Conservation (phyloP, 1,140 invertebrate species). For the Araneus ventricosus region DNA sequence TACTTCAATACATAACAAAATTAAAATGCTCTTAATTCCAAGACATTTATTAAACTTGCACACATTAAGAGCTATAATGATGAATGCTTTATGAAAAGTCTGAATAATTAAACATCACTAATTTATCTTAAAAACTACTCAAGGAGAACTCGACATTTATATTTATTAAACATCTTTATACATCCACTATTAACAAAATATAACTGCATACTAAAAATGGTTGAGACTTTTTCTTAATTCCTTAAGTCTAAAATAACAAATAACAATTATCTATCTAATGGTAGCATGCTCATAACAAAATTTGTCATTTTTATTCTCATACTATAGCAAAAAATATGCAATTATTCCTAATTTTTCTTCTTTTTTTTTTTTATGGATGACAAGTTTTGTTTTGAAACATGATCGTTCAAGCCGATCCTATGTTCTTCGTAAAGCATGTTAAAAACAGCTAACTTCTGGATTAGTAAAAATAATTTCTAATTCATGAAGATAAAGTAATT, state of each 20-base stretch:
- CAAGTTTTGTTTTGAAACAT: conserved; percentile 4
- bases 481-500: neutral
- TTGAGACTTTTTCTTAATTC: neutral
- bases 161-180: conserved; percentile 8
- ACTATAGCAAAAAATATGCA: conserved; percentile 12
- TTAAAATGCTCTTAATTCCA: neutral
- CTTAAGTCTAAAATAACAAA: neutral
- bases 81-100: conserved; percentile 7
- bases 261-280: neutral
- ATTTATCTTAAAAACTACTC: conserved; percentile 21
- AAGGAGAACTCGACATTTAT: neutral
- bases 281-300: neutral
- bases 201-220: conserved; percentile 20
- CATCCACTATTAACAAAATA: conserved; percentile 27
- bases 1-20: no score
- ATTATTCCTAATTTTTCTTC: neutral
- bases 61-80: neutral
- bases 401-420: neutral
- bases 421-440: neutral
- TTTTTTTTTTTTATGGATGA: neutral
- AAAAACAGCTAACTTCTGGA: conserved; percentile 2
- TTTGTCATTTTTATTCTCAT: neutral
- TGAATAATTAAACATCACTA: conserved; percentile 11
- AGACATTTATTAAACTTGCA: neutral
- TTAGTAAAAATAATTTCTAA: conserved; percentile 27